Evolutionary conservation across 2,113 vertebrate genomes (phyloP).

Genomic region (Zootoca vivipara): DNA sequence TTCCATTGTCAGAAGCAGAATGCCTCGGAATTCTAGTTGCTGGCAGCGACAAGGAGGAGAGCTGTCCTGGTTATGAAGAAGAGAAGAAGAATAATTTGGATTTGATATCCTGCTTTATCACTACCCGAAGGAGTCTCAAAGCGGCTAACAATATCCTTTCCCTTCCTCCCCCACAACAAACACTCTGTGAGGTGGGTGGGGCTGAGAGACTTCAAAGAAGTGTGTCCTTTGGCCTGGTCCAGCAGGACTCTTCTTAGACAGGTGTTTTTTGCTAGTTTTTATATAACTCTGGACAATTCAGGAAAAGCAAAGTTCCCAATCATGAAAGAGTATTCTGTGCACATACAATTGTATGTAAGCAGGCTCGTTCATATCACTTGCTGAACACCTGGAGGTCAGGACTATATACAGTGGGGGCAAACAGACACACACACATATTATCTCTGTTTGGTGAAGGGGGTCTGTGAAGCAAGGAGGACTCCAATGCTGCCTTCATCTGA

Average conservation of each 20-base stretch:
- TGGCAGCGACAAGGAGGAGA: too few relatives aligned
- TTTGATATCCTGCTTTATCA: too few relatives aligned
- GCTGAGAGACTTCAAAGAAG: too few relatives aligned
- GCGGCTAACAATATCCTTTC: too few relatives aligned
- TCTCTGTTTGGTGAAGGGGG: neutral
- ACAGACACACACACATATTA: neutral
- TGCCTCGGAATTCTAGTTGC: too few relatives aligned
- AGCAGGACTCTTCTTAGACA: neutral
- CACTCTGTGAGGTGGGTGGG: too few relatives aligned
- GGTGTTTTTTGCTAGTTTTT: neutral
- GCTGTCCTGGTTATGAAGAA: too few relatives aligned
- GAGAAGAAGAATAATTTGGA: too few relatives aligned
- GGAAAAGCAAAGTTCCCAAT: neutral
- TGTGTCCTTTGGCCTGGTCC: too few relatives aligned
- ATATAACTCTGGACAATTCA: neutral
- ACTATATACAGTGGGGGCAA: neutral
- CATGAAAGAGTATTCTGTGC: neutral
- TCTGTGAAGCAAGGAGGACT: neutral
- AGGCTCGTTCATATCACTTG: neutral
- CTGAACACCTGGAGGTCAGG: neutral
- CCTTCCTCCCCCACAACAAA: too few relatives aligned
- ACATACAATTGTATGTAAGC: neutral
- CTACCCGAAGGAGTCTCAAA: too few relatives aligned
- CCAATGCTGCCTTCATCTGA: conserved; percentile 12
- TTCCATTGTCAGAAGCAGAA: too few relatives aligned